A percentile compares a stretch with the other conserved stretches of the same genome.
Conservation (phyloP, 1,140 invertebrate species). For the Ptiloglossa arizonensis region DNA sequence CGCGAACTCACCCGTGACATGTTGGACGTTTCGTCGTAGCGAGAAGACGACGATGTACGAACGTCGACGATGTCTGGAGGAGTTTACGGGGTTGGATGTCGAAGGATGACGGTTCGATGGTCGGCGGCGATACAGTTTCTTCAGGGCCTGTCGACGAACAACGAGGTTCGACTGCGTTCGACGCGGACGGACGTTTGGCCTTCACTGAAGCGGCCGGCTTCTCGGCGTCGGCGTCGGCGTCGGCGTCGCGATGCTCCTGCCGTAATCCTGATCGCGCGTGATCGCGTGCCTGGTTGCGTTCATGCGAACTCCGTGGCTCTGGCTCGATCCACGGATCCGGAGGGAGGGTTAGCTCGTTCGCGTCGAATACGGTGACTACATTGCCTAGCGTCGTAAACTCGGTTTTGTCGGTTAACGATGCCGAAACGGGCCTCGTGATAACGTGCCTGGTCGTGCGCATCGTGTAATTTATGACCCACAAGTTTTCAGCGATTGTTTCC, state of each 20-base stretch:
- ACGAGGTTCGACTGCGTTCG: conserved; percentile 60
- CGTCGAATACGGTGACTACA: conserved; percentile 2
- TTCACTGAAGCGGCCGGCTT: conserved; percentile 72
- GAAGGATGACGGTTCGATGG: conserved; percentile 58
- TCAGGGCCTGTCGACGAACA: conserved; percentile 61
- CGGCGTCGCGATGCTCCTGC: conserved; percentile 61
- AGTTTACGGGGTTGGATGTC: conserved; percentile 17
- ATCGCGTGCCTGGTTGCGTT: conserved; percentile 63
- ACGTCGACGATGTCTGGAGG: not conserved
- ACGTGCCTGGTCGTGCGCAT: not conserved
- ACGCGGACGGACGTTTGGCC: conserved; percentile 67
- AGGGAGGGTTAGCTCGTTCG: conserved; percentile 14
- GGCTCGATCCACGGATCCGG: not conserved
- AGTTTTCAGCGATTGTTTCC: conserved; percentile 1
- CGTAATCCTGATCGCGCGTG: conserved; percentile 59
- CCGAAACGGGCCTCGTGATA: conserved; percentile 15
- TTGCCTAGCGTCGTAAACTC: conserved; percentile 5
- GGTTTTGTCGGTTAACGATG: conserved; percentile 26
- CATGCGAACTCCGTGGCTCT: conserved; percentile 7
- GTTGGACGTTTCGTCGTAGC: conserved; percentile 16
- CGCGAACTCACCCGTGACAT: conserved; percentile 73
- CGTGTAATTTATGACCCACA: not conserved
- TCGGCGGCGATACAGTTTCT: conserved; percentile 67
- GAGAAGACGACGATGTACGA: not conserved
- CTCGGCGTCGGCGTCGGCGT: conserved; percentile 42